These are phyloP conservation scores for Pogonus chalceus DNA, from an alignment of 1,140 invertebrate genomes.

Conservation along the genomic window DNA sequence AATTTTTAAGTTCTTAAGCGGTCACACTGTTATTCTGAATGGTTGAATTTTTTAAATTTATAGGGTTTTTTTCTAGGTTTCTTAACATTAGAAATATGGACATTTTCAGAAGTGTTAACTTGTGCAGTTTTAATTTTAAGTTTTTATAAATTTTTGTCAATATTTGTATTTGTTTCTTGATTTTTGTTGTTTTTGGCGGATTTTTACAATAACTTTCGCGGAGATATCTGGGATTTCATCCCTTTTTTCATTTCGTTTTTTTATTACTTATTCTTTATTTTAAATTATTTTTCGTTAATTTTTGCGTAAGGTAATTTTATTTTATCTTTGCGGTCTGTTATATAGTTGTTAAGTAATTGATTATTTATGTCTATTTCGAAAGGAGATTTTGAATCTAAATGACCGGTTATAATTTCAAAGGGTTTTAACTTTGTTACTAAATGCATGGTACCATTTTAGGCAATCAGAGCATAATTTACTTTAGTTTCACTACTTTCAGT, in stretches of 20 bases:
- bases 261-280: conserved; percentile 13
- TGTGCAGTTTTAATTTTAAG: not conserved
- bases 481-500: conserved; percentile 12
- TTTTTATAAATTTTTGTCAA: conserved; percentile 8
- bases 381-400: conserved; percentile 17
- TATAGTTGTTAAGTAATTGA: conserved; percentile 11
- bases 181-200: conserved; percentile 11
- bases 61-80: too few species aligned
- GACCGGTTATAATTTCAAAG: conserved; percentile 19
- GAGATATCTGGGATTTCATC: conserved; percentile 9
- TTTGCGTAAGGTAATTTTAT: conserved; percentile 10
- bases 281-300: conserved; percentile 5
- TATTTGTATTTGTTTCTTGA: conserved; percentile 11
- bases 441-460: conserved; percentile 21
- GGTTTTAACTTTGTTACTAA: conserved; percentile 17
- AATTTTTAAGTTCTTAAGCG: too few species aligned
- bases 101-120: not conserved
- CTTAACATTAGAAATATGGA: not conserved
- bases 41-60: too few species aligned
- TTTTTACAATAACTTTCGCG: conserved; percentile 10
- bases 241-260: not conserved
- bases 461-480: conserved; percentile 21
- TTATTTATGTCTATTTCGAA: conserved; percentile 12
- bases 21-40: too few species aligned
- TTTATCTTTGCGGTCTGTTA: conserved; percentile 8